Percentiles rank a stretch among this genome's conserved stretches.
Evolutionary conservation across 2,797 vertebrate species (phyloP).

Genomic region (Selene dorsalis): DNA sequence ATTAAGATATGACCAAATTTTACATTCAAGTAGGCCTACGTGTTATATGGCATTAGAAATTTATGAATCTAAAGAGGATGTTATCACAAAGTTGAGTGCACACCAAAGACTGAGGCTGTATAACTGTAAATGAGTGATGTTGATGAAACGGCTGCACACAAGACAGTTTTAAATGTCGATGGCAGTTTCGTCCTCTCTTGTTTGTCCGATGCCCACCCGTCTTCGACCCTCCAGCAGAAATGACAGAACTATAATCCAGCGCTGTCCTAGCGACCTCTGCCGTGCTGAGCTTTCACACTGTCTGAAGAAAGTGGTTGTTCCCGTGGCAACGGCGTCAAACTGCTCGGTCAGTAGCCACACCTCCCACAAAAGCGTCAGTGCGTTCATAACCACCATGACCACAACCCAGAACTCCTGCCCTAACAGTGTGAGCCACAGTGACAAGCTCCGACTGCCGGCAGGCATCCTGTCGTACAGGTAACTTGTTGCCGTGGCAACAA

Average conservation of each 20-base stretch:
- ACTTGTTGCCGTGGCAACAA: conserved; percentile 70
- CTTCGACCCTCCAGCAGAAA: conserved; percentile 82
- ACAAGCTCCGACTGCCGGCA: conserved; percentile 24
- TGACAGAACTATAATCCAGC: conserved; percentile 69
- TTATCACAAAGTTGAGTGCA: conserved; percentile 41
- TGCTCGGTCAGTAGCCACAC: conserved; percentile 84
- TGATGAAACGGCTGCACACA: neutral
- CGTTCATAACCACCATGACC: conserved; percentile 80
- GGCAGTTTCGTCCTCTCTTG: conserved; percentile 56
- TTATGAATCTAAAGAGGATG: conserved; percentile 33
- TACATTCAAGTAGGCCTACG: conserved; percentile 55
- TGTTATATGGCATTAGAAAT: conserved; percentile 50
- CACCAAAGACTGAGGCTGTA: conserved; percentile 24
- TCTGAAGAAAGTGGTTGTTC: conserved; percentile 83
- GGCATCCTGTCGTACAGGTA: conserved; percentile 73
- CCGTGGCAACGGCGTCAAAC: conserved; percentile 79
- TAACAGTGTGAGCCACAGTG: conserved; percentile 62
- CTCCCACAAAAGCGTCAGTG: conserved; percentile 83
- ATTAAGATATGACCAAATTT: conserved; percentile 30
- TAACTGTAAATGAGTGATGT: conserved; percentile 9
- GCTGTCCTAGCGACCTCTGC: conserved; percentile 69
- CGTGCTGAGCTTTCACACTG: conserved; percentile 48
- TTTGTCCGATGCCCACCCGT: conserved; percentile 42
- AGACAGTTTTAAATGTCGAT: conserved; percentile 77
- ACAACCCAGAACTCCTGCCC: conserved; percentile 84